Evolutionary conservation across 2,113 vertebrate species (phyloP).

Genomic region (Lasiurus cinereus): DNA sequence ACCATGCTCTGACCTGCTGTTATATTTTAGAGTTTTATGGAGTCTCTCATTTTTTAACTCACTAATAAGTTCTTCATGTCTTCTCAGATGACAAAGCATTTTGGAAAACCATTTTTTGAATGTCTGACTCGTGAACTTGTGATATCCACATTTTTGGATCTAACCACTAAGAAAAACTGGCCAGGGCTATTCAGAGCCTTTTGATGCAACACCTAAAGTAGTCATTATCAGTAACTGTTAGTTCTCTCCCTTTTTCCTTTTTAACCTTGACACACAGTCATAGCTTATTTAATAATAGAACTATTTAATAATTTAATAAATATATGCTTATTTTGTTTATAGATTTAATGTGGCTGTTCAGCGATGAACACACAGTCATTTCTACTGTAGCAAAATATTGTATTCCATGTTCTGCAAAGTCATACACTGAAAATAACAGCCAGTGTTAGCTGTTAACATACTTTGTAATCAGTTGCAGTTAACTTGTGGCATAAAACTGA

Average conservation of each 20-base stretch:
- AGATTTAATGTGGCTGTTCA: slow-evolving; percentile 12
- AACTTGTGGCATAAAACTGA: slow-evolving; percentile 20
- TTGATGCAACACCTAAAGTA: neutral
- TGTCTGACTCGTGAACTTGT: neutral
- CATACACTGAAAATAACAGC: neutral
- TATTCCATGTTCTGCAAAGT: slow-evolving; percentile 17
- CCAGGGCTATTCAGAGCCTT: neutral
- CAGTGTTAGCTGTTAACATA: slow-evolving; percentile 24
- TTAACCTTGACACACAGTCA: neutral
- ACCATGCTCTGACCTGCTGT: neutral
- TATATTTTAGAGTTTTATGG: neutral
- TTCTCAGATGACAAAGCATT: slow-evolving; percentile 34
- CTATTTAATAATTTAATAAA: neutral
- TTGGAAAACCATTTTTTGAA: slow-evolving; percentile 33
- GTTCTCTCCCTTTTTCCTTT: neutral
- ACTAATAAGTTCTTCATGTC: slow-evolving; percentile 9
- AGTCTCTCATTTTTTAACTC: slow-evolving; percentile 34
- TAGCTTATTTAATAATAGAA: neutral
- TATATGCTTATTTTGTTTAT: neutral
- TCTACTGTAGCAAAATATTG: neutral
- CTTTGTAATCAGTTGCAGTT: neutral
- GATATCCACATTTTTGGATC: neutral
- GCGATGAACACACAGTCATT: neutral
- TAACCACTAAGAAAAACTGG: neutral
- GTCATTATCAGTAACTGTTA: neutral